Percentiles rank a stretch among this genome's conserved stretches.
Conservation (phyloP, 2,113 vertebrate genomes). For the Ploceus nigricollis region DNA sequence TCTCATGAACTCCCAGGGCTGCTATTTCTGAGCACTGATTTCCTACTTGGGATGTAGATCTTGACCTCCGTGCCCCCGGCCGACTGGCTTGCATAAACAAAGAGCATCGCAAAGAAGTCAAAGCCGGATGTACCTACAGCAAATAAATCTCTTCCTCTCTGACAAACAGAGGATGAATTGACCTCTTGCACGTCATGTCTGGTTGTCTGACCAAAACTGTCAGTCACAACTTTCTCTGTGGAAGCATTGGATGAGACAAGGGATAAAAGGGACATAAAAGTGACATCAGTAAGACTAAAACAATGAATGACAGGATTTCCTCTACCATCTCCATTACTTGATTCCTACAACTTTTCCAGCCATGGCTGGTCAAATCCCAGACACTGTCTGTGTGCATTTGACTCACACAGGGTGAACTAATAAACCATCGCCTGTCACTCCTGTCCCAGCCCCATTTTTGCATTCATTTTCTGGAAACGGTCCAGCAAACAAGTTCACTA, state of each 20-base stretch:
- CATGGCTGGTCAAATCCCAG: background rate
- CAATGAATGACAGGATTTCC: constrained; percentile 56
- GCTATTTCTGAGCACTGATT: constrained; percentile 61
- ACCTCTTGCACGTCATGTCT: constrained; percentile 60
- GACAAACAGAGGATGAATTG: constrained; percentile 62
- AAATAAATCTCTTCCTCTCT: constrained; percentile 72
- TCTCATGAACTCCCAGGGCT: constrained; percentile 43
- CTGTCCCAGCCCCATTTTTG: background rate
- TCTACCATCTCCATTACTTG: constrained; percentile 30
- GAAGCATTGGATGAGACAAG: constrained; percentile 15
- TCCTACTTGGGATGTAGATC: constrained; percentile 67
- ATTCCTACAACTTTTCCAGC: constrained; percentile 9
- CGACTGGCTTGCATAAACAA: constrained; percentile 67
- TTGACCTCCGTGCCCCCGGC: constrained; percentile 43
- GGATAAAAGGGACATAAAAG: constrained; percentile 54
- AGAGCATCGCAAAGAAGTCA: constrained; percentile 52
- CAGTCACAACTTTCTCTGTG: constrained; percentile 53
- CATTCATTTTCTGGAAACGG: background rate
- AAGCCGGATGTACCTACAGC: constrained; percentile 67
- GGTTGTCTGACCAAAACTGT: constrained; percentile 48
- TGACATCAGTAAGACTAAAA: constrained; percentile 39
- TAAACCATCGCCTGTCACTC: background rate
- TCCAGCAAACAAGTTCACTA: background rate
- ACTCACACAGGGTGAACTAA: background rate
- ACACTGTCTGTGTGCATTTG: background rate